A percentile compares a stretch with the other conserved stretches of the same genome.
Evolutionary conservation across 1,140 invertebrate genomes (phyloP).

Genomic region (Drosophila chauvacae): DNA sequence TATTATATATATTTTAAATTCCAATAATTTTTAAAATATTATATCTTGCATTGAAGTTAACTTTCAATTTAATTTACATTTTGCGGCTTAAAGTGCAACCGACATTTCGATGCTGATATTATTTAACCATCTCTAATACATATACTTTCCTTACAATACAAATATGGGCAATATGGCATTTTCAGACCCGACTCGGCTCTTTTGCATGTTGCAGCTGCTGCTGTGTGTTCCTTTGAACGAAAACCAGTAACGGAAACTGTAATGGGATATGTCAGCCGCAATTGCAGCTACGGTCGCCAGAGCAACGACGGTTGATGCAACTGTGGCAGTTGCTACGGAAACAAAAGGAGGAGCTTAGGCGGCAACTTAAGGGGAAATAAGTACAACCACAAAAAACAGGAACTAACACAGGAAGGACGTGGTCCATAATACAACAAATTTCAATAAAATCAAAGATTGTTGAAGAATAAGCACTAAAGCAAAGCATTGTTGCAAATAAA

Average conservation of each 20-base stretch:
- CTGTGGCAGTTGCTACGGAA: constrained; percentile 23
- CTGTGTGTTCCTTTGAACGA: constrained; percentile 18
- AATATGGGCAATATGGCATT: not conserved
- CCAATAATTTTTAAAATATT: not conserved
- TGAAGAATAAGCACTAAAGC: not conserved
- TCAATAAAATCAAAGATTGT: not conserved
- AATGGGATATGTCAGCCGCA: constrained; percentile 54
- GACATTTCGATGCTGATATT: not conserved
- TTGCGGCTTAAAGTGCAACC: not conserved
- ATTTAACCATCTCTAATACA: constrained; percentile 11
- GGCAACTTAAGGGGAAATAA: constrained; percentile 11
- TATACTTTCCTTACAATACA: not conserved
- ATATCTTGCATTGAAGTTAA: not conserved
- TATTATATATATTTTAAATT: not conserved
- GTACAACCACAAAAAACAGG: constrained; percentile 8
- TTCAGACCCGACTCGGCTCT: not conserved
- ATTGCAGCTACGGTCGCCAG: constrained; percentile 19
- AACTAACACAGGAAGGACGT: constrained; percentile 9
- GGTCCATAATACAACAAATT: not conserved
- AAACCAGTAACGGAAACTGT: constrained; percentile 51
- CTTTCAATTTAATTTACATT: not conserved
- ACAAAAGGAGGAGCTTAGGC: constrained; percentile 22
- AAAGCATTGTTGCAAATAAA: too few species aligned
- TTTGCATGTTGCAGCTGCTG: constrained; percentile 18
- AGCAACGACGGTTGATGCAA: constrained; percentile 18